These are phyloP conservation scores for Acipenser ruthenus DNA, from an alignment of 2,797 vertebrate genomes.

Conservation along the genomic window DNA sequence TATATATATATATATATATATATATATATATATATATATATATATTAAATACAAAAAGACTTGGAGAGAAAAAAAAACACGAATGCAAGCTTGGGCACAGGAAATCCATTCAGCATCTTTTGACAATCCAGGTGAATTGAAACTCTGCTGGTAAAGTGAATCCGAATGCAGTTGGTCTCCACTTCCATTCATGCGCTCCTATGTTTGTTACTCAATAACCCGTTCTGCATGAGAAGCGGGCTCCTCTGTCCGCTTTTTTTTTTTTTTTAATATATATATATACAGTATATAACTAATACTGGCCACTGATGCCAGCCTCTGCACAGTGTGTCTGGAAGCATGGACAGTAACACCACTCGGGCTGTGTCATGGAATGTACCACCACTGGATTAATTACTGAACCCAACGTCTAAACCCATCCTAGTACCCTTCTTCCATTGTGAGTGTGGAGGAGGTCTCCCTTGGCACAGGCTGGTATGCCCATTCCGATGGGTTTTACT, in stretches of 20 bases:
- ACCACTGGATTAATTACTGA: constrained; percentile 17
- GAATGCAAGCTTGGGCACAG: not conserved
- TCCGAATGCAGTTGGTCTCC: constrained; percentile 66
- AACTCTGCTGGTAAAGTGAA: not conserved
- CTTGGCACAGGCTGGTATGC: not conserved
- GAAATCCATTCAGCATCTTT: not conserved
- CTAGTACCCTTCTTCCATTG: not conserved
- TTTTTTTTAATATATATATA: not conserved
- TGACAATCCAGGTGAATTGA: not conserved
- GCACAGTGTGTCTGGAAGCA: constrained; percentile 24
- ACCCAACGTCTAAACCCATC: not conserved
- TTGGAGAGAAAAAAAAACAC: not conserved
- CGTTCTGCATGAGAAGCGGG: constrained; percentile 52
- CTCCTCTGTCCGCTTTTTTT: constrained; percentile 34
- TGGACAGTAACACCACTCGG: constrained; percentile 20
- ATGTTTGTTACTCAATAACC: constrained; percentile 44
- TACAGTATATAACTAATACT: constrained; percentile 25
- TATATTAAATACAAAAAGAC: no score
- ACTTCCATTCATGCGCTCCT: constrained; percentile 35
- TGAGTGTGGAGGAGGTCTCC: not conserved
- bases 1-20: no score
- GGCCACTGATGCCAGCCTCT: constrained; percentile 23
- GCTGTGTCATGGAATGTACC: constrained; percentile 17
- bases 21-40: no score
- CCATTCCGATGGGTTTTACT: not conserved